These are phyloP conservation scores for Eurois occulta DNA, from an alignment of 2,888 invertebrate species.

Conservation along the genomic window DNA sequence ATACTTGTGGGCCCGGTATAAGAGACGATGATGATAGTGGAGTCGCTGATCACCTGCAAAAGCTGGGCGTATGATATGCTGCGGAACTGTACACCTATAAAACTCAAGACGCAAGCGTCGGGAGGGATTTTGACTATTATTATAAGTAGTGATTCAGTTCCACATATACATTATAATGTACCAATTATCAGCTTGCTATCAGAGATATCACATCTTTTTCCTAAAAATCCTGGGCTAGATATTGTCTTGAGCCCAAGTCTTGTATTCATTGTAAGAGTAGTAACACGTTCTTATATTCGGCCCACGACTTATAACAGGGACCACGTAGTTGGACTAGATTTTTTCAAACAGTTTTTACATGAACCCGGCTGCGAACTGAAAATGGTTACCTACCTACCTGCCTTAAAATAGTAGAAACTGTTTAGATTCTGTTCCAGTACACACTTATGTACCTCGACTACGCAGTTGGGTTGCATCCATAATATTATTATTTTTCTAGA, in stretches of 20 bases:
- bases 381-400: not conserved
- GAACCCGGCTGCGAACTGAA: constrained; percentile 23
- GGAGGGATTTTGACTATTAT: not conserved
- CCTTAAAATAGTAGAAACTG: not conserved
- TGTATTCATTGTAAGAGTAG: not conserved
- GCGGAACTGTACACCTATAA: not conserved
- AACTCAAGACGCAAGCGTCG: not conserved
- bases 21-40: not conserved
- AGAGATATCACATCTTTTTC: not conserved
- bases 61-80: not conserved
- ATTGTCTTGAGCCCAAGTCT: not conserved
- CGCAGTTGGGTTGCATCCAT: constrained; percentile 38
- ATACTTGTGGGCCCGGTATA: constrained; percentile 56
- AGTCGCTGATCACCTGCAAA: not conserved
- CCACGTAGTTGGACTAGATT: constrained; percentile 72
- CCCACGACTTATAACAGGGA: constrained; percentile 68
- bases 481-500: constrained; percentile 51
- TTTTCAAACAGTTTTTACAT: constrained; percentile 48
- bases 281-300: constrained; percentile 36
- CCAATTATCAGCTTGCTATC: not conserved
- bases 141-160: not conserved
- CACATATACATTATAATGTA: not conserved
- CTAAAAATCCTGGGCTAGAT: not conserved
- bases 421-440: not conserved
- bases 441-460: not conserved